Base-by-base conservation (phyloP, 2,797 vertebrate species). In the Takifugu ocellatus region DNA sequence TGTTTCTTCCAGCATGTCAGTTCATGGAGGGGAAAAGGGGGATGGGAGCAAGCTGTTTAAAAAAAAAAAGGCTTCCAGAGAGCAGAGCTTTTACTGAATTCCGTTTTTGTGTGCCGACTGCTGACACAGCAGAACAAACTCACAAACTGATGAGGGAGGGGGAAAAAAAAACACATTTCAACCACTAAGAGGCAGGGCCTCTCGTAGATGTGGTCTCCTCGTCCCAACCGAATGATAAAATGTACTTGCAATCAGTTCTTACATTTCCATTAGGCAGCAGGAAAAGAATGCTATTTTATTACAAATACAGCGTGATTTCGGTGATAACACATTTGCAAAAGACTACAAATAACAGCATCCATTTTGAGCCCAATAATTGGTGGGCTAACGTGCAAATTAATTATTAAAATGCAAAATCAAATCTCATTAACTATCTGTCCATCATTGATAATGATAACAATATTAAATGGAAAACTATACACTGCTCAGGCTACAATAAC, bases 1-100 rank as follows among this genome's bases (percentile, higher is more conserved):
- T 84, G 84, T 82, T 93, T 88, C 90, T 91, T 91, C 87, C 86
- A 92, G 87, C 91, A 92, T 88, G 88, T 91, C 89, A 88, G 89
- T 86, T 87, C 74, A 68, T 75, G 75, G 50, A 83, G 79, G 83
- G 83, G 83, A 71, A 76, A 81, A 74, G 81, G 70, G 81, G 83
- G 85, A 85, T 80, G 87, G 88, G 86, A 85, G 81, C 82, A 89
- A 89, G 85, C 89, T 89, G 84, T 84, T 86, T 77, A 78, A 21
- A 21, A 21, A 21, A 66, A 26, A 47, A 47, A 79, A 77, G 73
- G 69, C 82, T 81, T 72, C 43, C 48, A 65, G 79, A 73, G 70
- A 81, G 82, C 63, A 72, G 78, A 81, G 85, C 75, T 89, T 89
- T 90, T 83, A 88, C 84, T 87, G 80, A 93, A 93, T 91, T 91